Conservation (phyloP, 1,140 invertebrate species). For the Macrotrachela quadricornifera region DNA sequence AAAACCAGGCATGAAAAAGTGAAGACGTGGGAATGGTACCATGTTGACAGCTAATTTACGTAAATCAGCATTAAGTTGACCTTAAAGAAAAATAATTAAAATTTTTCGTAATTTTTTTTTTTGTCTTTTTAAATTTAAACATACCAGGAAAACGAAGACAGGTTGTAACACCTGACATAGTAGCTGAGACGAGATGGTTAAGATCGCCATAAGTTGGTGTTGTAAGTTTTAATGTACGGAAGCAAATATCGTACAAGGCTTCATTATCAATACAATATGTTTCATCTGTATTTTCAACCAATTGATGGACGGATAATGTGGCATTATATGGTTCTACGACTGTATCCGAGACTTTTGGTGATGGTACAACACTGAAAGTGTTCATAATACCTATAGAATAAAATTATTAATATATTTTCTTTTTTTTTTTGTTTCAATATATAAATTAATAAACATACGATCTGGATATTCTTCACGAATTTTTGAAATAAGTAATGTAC, state of each 20-base stretch:
- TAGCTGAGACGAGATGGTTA: slow-evolving; percentile 41
- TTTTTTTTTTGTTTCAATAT: neutral
- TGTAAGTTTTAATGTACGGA: slow-evolving; percentile 47
- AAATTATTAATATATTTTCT: too few relatives aligned
- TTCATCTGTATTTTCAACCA: slow-evolving; percentile 53
- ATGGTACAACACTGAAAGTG: slow-evolving; percentile 32
- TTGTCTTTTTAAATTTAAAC: too few relatives aligned
- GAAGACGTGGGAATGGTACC: slow-evolving; percentile 78
- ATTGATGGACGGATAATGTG: slow-evolving; percentile 45
- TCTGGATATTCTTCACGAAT: slow-evolving; percentile 33
- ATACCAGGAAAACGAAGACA: slow-evolving; percentile 44
- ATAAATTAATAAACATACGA: slow-evolving; percentile 44
- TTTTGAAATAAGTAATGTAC: slow-evolving; percentile 46
- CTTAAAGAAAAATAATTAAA: slow-evolving; percentile 30
- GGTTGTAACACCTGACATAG: slow-evolving; percentile 62
- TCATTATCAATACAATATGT: slow-evolving; percentile 63
- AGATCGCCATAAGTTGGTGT: slow-evolving; percentile 46
- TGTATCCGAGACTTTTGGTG: slow-evolving; percentile 42
- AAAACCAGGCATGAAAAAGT: slow-evolving; percentile 91
- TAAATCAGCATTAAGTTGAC: slow-evolving; percentile 54
- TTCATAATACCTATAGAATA: slow-evolving; percentile 22
- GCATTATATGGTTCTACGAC: slow-evolving; percentile 57
- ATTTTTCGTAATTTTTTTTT: too few relatives aligned
- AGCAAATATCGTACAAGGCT: slow-evolving; percentile 57
- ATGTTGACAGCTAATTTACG: slow-evolving; percentile 87